phyloP scores from a whole-genome alignment of 2,113 vertebrate genomes.

The Leptobrachium ailaonicum region DNA sequence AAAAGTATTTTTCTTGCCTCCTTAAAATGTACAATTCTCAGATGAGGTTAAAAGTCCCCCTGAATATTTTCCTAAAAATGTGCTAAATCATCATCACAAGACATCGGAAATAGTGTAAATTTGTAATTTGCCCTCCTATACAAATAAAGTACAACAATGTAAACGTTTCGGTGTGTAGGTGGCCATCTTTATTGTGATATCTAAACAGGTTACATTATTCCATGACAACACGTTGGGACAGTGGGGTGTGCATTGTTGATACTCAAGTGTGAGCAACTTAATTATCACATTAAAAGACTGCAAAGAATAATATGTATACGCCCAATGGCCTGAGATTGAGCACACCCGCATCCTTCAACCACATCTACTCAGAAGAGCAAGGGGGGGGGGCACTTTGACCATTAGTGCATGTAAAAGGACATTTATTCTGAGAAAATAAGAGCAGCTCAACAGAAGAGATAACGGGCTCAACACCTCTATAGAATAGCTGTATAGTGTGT shows the following conservation, averaged over 20 bases:
- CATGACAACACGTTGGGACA: constrained; percentile 29
- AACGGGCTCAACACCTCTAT: background rate
- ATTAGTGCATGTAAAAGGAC: background rate
- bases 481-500: background rate
- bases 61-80: too few relatives aligned
- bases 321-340: background rate
- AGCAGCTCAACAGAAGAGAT: too few relatives aligned
- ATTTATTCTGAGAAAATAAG: background rate
- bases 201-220: constrained; percentile 12
- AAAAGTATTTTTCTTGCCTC: too few relatives aligned
- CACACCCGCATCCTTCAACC: background rate
- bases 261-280: background rate
- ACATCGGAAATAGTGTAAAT: too few relatives aligned
- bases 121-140: too few relatives aligned
- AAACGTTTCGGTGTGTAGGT: constrained; percentile 4
- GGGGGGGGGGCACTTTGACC: background rate
- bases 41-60: too few relatives aligned
- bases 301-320: background rate
- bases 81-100: too few relatives aligned
- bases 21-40: too few relatives aligned
- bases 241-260: constrained; percentile 8
- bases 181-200: constrained; percentile 39
- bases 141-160: too few relatives aligned
- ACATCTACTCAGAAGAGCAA: background rate
- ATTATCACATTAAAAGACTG: background rate